Evolutionary conservation across 2,113 vertebrate genomes (phyloP).

Genomic region (Microcebus jonahi): DNA sequence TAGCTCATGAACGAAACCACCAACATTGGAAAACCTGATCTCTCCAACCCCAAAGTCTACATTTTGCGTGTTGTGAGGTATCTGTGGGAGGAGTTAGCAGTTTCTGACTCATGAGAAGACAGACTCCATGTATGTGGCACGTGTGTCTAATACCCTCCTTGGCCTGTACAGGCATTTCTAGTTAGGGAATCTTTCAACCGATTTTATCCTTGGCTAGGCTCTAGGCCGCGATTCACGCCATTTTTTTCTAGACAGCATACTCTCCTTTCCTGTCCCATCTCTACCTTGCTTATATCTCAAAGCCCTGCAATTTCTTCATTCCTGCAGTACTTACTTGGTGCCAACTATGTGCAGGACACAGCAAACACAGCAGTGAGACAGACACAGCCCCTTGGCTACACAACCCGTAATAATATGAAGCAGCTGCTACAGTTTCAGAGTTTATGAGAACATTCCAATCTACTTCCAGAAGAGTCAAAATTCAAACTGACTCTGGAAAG

Average conservation of each 20-base stretch:
- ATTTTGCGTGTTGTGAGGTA: not conserved
- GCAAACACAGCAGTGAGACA: not conserved
- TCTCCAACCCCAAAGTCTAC: not conserved
- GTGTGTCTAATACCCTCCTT: not conserved
- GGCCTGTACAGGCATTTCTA: not conserved
- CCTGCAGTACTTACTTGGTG: not conserved
- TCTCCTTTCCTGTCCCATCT: not conserved
- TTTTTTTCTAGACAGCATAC: not conserved
- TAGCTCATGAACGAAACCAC: not conserved
- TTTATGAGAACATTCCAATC: not conserved
- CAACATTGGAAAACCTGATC: not conserved
- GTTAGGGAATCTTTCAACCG: not conserved
- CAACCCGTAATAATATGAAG: not conserved
- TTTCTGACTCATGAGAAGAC: not conserved
- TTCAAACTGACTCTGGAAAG: not conserved
- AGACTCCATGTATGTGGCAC: not conserved
- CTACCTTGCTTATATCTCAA: not conserved
- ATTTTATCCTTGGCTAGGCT: not conserved
- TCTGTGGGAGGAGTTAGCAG: not conserved
- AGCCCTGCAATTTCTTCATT: not conserved
- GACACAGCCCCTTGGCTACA: not conserved
- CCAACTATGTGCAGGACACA: not conserved
- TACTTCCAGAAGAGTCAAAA: not conserved
- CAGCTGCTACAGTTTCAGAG: not conserved
- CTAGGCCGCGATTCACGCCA: accelerated